Conservation (phyloP, 2,113 vertebrate species). For the Heterocephalus glaber region DNA sequence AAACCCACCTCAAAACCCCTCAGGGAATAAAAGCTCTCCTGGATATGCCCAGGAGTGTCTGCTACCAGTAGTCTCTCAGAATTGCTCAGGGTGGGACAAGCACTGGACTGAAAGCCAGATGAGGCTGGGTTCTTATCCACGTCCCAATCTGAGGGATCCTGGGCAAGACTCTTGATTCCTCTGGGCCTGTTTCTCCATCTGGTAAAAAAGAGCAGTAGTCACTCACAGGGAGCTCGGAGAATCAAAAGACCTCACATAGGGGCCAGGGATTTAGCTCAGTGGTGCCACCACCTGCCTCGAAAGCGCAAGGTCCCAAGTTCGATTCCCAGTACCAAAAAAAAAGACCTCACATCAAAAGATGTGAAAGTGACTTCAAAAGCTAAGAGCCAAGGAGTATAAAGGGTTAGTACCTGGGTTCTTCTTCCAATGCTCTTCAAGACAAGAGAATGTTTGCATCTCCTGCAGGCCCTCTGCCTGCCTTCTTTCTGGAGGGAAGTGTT, state of each 20-base stretch:
- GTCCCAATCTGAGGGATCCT: background rate
- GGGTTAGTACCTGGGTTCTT: background rate
- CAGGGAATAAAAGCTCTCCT: background rate
- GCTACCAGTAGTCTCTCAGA: background rate
- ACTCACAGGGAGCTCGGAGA: background rate
- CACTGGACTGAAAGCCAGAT: background rate
- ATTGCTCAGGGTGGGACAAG: background rate
- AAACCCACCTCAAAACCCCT: background rate
- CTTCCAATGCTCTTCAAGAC: background rate
- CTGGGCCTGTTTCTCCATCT: background rate
- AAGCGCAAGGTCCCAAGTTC: too few species aligned
- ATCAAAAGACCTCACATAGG: background rate
- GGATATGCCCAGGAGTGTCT: background rate
- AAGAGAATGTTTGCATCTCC: background rate
- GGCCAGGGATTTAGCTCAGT: too few species aligned
- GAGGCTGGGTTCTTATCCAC: background rate
- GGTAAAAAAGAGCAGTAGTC: background rate
- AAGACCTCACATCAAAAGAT: conserved; percentile 24
- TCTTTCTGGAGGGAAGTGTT: background rate
- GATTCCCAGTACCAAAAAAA: too few species aligned
- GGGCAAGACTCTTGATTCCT: background rate
- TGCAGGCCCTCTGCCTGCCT: background rate
- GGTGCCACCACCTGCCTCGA: too few species aligned
- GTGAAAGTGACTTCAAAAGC: conserved; percentile 10
- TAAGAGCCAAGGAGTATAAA: background rate